Percentiles rank a stretch among this genome's conserved stretches.
Conservation (phyloP, 2,113 vertebrate species). For the Oryzias curvinotus region DNA sequence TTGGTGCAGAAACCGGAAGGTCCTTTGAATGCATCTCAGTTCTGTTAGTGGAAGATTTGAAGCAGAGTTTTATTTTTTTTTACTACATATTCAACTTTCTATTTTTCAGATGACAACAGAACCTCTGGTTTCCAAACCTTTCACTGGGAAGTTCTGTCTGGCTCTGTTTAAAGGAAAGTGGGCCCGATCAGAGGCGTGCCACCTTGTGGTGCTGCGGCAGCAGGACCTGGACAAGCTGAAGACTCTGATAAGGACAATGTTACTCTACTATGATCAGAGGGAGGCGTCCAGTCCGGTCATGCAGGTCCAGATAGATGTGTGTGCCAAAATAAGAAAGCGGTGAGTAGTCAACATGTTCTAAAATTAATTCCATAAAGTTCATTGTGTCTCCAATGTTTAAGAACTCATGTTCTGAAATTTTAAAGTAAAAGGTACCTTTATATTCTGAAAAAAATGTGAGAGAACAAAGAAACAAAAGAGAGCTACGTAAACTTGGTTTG, state of each 20-base stretch:
- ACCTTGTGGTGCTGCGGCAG: slow-evolving; percentile 93
- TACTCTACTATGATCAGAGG: slow-evolving; percentile 85
- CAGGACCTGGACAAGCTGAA: slow-evolving; percentile 88
- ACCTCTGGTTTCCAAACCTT: slow-evolving; percentile 83
- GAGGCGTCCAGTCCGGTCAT: slow-evolving; percentile 60
- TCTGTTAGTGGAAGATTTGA: no score
- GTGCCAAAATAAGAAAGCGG: slow-evolving; percentile 90
- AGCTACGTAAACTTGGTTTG: background rate
- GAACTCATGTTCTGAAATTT: no score
- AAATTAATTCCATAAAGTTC: no score
- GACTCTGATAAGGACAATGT: slow-evolving; percentile 93
- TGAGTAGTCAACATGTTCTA: slow-evolving; percentile 43
- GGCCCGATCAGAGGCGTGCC: slow-evolving; percentile 92
- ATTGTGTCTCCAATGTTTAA: no score
- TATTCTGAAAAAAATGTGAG: background rate
- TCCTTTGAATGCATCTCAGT: no score
- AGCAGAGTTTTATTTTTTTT: background rate
- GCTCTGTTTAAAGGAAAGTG: slow-evolving; percentile 86
- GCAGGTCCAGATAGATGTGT: slow-evolving; percentile 80
- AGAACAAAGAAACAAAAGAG: background rate
- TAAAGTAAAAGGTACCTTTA: background rate
- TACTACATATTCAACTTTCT: background rate
- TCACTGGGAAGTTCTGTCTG: slow-evolving; percentile 90
- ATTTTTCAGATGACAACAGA: slow-evolving; percentile 76
- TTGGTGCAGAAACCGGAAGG: no score